Evolutionary conservation across 2,113 vertebrate species (phyloP).

Genomic region (Empidonax traillii): DNA sequence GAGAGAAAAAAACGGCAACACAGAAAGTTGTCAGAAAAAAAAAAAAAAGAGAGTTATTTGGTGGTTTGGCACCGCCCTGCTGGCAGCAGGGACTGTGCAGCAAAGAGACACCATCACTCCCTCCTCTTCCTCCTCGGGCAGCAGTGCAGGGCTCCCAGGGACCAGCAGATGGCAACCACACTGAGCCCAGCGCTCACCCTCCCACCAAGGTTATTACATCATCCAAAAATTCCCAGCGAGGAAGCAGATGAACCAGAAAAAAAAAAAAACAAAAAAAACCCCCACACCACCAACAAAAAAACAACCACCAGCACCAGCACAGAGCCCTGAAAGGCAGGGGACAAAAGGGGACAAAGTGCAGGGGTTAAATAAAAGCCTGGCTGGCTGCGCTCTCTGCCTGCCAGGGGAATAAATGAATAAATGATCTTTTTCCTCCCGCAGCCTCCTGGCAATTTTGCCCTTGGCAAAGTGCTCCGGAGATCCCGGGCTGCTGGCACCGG

Average conservation of each 20-base stretch:
- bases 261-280: background rate
- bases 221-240: slow-evolving; percentile 39
- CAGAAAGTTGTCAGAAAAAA: background rate
- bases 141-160: background rate
- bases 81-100: background rate
- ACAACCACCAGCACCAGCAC: background rate
- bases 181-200: background rate
- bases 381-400: background rate
- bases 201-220: slow-evolving; percentile 67
- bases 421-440: background rate
- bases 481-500: background rate
- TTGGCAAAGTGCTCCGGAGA: background rate
- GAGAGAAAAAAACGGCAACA: background rate
- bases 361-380: background rate
- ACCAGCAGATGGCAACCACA: slow-evolving; percentile 72
- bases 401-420: background rate
- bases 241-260: background rate
- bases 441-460: background rate
- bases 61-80: background rate
- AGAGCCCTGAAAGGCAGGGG: background rate
- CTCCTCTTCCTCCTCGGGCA: background rate
- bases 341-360: background rate
- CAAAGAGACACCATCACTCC: background rate
- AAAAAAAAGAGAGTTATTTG: background rate
- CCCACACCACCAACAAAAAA: background rate